phyloP scores from a whole-genome alignment of 2,888 invertebrate species.

The Archips xylosteana region DNA sequence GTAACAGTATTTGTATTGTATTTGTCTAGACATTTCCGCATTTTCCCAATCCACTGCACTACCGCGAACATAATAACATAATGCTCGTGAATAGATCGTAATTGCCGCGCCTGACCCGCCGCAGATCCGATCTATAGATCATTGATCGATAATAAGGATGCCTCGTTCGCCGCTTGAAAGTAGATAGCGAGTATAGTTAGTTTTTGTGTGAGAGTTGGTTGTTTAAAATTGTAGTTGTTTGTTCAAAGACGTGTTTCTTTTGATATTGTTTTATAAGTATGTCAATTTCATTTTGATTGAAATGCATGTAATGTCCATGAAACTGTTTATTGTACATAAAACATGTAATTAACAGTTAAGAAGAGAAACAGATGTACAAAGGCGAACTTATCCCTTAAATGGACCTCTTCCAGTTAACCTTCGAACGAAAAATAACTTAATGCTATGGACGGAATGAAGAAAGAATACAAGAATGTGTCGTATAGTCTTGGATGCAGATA shows the following conservation, averaged over 20 bases:
- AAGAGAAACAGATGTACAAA: too few species aligned
- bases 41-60: constrained; percentile 41
- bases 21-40: constrained; percentile 21
- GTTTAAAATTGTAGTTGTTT: not conserved
- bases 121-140: constrained; percentile 77
- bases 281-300: too few species aligned
- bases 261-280: not conserved
- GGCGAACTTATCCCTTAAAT: too few species aligned
- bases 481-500: too few species aligned
- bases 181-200: constrained; percentile 49
- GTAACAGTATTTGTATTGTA: not conserved
- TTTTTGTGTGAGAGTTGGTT: constrained; percentile 7
- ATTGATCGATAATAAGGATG: constrained; percentile 72
- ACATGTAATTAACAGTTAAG: too few species aligned
- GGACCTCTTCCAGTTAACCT: too few species aligned
- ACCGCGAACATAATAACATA: constrained; percentile 54
- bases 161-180: constrained; percentile 54
- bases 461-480: too few species aligned
- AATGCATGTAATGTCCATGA: too few species aligned
- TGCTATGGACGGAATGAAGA: too few species aligned
- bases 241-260: not conserved
- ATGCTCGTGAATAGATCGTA: constrained; percentile 67
- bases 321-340: too few species aligned
- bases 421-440: too few species aligned
- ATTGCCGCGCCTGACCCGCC: constrained; percentile 64